phyloP scores from a whole-genome alignment of 2,797 vertebrate species.

The Acanthurus tractus region DNA sequence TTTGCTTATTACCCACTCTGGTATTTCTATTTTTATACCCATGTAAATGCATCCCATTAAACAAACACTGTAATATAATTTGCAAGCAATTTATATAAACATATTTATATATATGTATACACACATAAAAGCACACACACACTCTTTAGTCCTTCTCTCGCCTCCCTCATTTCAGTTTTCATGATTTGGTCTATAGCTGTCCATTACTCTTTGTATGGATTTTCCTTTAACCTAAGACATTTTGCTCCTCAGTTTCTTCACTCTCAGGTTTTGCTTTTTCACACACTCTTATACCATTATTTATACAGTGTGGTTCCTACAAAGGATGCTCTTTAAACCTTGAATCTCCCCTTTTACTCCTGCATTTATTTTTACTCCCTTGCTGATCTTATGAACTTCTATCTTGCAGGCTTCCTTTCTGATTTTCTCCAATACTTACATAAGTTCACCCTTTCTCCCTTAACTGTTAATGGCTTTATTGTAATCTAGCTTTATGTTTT shows the following conservation, averaged over 20 bases:
- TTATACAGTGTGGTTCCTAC: constrained; percentile 16
- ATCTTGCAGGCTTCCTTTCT: constrained; percentile 5
- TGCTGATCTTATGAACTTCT: constrained; percentile 33
- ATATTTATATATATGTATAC: no score
- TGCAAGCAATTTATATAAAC: background rate
- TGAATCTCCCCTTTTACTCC: background rate
- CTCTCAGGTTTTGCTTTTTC: background rate
- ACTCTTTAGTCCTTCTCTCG: background rate
- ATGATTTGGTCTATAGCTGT: constrained; percentile 8
- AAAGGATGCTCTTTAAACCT: constrained; percentile 2
- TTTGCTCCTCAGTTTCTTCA: background rate
- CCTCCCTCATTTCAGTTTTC: background rate
- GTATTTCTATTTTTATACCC: constrained; percentile 15
- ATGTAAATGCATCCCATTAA: constrained; percentile 7
- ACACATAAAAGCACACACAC: no score
- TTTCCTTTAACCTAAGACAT: constrained; percentile 7
- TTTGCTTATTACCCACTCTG: background rate
- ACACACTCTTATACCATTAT: constrained; percentile 9
- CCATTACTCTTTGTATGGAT: constrained; percentile 20
- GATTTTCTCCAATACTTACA: background rate
- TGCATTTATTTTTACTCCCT: constrained; percentile 20
- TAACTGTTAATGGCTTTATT: constrained; percentile 14
- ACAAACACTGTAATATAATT: constrained; percentile 8
- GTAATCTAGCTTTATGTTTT: constrained; percentile 42
- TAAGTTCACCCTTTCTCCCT: constrained; percentile 5